These are phyloP conservation scores for Octopus sinensis DNA, from an alignment of 1,140 invertebrate species.

Conservation along the genomic window DNA sequence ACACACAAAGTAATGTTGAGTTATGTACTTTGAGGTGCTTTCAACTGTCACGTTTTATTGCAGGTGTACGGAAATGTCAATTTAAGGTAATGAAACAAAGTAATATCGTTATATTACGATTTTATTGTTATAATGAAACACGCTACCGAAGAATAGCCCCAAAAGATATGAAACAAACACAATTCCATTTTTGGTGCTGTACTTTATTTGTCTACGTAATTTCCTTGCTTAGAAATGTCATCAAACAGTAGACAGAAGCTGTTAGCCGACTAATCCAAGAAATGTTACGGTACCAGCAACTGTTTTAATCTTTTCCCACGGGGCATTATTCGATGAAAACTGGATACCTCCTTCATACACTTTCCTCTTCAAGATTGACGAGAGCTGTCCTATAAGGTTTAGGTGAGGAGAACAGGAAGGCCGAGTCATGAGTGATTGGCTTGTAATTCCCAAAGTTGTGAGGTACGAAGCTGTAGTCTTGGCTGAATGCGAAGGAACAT, in stretches of 20 bases:
- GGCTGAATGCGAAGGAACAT: background rate
- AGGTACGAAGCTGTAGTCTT: background rate
- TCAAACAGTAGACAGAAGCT: constrained; percentile 1
- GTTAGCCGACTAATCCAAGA: background rate
- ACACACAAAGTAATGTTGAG: background rate
- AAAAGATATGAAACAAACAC: background rate
- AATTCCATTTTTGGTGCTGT: background rate
- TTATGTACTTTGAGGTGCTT: background rate
- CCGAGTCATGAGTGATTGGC: background rate
- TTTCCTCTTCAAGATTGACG: background rate
- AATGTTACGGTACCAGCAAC: background rate
- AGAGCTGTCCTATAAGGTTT: background rate
- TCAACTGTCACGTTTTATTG: background rate
- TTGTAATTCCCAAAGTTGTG: background rate
- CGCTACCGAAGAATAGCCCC: background rate
- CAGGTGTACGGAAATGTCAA: background rate
- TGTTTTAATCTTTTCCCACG: background rate
- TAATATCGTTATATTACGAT: background rate
- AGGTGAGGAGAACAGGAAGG: background rate
- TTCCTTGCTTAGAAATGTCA: background rate
- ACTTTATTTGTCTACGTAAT: background rate
- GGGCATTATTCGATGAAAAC: background rate
- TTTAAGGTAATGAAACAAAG: background rate
- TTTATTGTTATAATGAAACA: background rate
- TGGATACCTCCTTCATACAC: background rate